Conservation (phyloP, 2,888 invertebrate genomes). For the Neoitamus cyanurus region DNA sequence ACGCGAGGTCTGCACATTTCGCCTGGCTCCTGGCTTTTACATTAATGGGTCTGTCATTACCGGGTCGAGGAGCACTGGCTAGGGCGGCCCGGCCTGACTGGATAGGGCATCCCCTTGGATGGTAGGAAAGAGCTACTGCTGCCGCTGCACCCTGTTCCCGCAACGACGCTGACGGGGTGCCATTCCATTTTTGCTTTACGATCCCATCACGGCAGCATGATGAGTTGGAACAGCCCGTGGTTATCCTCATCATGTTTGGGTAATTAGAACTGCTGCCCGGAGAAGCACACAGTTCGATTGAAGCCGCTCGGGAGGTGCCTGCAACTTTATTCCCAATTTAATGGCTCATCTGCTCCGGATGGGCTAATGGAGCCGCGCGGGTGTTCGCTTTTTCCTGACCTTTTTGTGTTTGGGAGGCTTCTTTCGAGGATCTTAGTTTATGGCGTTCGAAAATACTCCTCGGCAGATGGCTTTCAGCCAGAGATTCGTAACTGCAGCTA, state of each 20-base stretch:
- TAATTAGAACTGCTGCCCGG: not conserved
- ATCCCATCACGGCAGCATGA: conserved; percentile 27
- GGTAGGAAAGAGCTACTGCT: not conserved
- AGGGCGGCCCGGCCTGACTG: too few species aligned
- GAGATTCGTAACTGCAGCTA: not conserved
- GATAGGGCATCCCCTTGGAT: too few species aligned
- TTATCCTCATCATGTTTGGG: conserved; percentile 15
- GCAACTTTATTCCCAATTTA: conserved; percentile 11
- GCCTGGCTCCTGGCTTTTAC: conserved; percentile 29
- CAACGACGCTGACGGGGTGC: not conserved
- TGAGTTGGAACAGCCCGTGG: conserved; percentile 1
- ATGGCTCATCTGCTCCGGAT: not conserved
- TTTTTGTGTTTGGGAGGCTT: not conserved
- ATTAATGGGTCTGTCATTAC: conserved; percentile 33
- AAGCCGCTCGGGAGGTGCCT: not conserved
- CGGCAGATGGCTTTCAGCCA: not conserved
- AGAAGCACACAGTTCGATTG: not conserved
- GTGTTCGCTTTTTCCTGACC: not conserved
- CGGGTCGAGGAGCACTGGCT: not conserved
- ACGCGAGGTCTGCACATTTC: conserved; percentile 20
- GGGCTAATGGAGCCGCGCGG: not conserved
- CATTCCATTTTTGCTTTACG: conserved; percentile 17
- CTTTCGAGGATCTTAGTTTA: not conserved
- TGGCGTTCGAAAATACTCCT: not conserved
- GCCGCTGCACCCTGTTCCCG: not conserved